Evolutionary conservation across 1,140 invertebrate genomes (phyloP), one percentile per base, ranked within the genome.

Genomic region (Gryllus bimaculatus): DNA sequence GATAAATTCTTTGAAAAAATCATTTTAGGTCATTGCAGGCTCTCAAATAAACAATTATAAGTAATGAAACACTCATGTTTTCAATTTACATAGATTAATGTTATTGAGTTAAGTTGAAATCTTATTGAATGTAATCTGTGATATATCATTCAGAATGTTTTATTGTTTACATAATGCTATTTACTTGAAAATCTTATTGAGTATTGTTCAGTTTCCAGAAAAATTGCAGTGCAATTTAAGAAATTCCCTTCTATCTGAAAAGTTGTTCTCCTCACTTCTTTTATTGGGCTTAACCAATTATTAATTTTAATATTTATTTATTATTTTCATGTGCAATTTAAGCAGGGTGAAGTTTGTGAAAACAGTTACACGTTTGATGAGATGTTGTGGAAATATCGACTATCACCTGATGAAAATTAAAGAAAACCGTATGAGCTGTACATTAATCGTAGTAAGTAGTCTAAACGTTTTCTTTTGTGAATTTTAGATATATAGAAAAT

Each of bases 381-480:
- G 82, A 88, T 92, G n/a, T 85, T 97, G 75, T 86, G 97, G 73
- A 93, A 96, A 83, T 97, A 96, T 85, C 88, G 95, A 66, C 89
- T 80, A 93, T 96, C 74, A 92, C 95, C 91, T 78, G 92, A 94
- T 80, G 94, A 96, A 82, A 93, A 93, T n/a, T 82, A 92, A 93
- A 82, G 95, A 96, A 84, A 95, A 95, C 84, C 87, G 93, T 48
- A 96, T 97, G 95, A 93, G 92, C 78, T 96, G 95, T 84, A 96
- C 94, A 4, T 97, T 66, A 96, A 94, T 83, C 87, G 86, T 97
- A 83, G 92, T 92, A 84, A 87, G 85, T 85, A 48, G 47, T 47
- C 18, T 79, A 75, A 76, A n/a, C 13, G 10, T 79, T 18, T 39
- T 12, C 8, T 74, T 49, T 78, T 47, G 48, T 47, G 12, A 8